phyloP scores from a whole-genome alignment of 2,888 invertebrate genomes.

The Clivina fossor region DNA sequence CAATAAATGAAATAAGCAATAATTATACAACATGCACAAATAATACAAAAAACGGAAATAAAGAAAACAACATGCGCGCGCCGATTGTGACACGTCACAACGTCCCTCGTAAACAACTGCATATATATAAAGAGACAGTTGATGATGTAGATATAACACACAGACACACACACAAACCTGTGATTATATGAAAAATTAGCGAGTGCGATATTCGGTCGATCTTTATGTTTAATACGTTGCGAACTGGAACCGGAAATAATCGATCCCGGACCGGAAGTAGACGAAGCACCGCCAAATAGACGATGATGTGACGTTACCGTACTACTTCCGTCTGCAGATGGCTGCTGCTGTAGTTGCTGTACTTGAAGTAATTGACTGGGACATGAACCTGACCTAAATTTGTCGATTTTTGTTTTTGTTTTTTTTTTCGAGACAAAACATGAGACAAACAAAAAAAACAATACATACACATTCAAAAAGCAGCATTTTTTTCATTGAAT shows the following conservation, averaged over 20 bases:
- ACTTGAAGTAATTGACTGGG: slow-evolving; percentile 85
- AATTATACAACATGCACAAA: too few species aligned
- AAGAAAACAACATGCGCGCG: too few species aligned
- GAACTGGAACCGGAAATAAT: slow-evolving; percentile 58
- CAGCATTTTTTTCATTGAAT: background rate
- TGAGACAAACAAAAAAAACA: slow-evolving; percentile 41
- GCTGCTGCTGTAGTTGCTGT: slow-evolving; percentile 70
- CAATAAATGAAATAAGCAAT: background rate
- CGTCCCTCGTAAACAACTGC: background rate
- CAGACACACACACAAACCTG: slow-evolving; percentile 52
- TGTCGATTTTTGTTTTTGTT: too few species aligned
- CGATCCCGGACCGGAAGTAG: too few species aligned
- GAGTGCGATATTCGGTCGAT: slow-evolving; percentile 55
- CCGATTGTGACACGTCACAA: too few species aligned
- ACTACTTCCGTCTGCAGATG: slow-evolving; percentile 54
- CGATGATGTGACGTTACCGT: too few species aligned
- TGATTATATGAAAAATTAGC: slow-evolving; percentile 49
- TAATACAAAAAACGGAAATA: too few species aligned
- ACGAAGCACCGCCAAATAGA: slow-evolving; percentile 47
- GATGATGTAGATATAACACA: slow-evolving; percentile 1
- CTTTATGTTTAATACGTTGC: slow-evolving; percentile 66
- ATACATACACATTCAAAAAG: slow-evolving; percentile 12
- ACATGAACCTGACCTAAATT: slow-evolving; percentile 91
- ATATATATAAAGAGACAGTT: background rate
- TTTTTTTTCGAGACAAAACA: slow-evolving; percentile 44